A percentile compares a stretch with the other conserved stretches of the same genome.
phyloP scores from a whole-genome alignment of 2,888 invertebrate species.

The Seira sanloemensis region DNA sequence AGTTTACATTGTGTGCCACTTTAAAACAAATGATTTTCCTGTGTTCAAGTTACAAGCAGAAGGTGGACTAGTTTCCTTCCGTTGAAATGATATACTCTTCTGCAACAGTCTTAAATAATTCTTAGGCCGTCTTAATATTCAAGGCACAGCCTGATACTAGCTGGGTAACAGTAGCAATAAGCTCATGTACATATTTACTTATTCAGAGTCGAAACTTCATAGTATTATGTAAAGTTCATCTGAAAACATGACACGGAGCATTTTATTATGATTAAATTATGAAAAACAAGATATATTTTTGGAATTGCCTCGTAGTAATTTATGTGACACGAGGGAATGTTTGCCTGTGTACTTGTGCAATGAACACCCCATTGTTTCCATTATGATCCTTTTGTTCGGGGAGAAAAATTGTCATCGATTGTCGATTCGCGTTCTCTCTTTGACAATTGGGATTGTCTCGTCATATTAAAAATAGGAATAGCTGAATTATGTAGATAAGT shows the following conservation, averaged over 20 bases:
- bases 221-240: too few species aligned
- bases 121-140: not conserved
- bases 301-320: not conserved
- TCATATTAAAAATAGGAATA: not conserved
- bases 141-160: not conserved
- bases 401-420: too few species aligned
- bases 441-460: not conserved
- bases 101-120: not conserved
- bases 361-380: slow-evolving; percentile 62
- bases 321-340: not conserved
- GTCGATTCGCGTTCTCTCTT: too few species aligned
- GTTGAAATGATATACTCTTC: too few species aligned
- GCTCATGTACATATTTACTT: too few species aligned
- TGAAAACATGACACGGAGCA: not conserved
- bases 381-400: slow-evolving; percentile 45
- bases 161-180: too few species aligned
- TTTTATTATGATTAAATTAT: slow-evolving; percentile 15
- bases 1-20: slow-evolving; percentile 18
- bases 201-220: too few species aligned
- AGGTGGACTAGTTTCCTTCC: slow-evolving; percentile 44
- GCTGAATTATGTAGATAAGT: not conserved
- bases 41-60: slow-evolving; percentile 24
- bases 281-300: slow-evolving; percentile 9
- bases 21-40: slow-evolving; percentile 14
- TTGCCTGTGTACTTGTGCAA: slow-evolving; percentile 23